phyloP scores from a whole-genome alignment of 2,888 invertebrate species.

The Galeruca laticollis region DNA sequence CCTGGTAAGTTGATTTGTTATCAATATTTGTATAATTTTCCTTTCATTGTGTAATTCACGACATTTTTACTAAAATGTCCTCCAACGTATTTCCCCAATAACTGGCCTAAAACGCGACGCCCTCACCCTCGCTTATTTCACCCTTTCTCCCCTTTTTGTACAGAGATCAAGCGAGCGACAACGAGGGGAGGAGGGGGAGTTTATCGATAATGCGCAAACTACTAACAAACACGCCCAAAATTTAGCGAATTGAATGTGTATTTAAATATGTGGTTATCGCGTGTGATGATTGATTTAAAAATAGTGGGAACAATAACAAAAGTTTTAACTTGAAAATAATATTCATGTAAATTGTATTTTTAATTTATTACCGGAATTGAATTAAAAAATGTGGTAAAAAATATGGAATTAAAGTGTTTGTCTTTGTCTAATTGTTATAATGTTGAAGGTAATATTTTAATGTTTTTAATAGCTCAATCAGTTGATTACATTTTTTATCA shows the following conservation, averaged over 20 bases:
- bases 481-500: too few relatives aligned
- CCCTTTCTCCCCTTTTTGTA: background rate
- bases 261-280: background rate
- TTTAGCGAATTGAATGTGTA: conserved; percentile 5
- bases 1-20: conserved; percentile 55
- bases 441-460: conserved; percentile 24
- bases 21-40: background rate
- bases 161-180: conserved; percentile 24
- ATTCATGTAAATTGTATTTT: too few relatives aligned
- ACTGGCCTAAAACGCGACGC: conserved; percentile 17
- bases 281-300: background rate
- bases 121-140: conserved; percentile 20
- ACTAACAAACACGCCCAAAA: conserved; percentile 32
- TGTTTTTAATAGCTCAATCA: too few relatives aligned
- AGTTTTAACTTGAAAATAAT: too few relatives aligned
- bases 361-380: background rate
- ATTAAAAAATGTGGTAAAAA: background rate
- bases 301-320: background rate
- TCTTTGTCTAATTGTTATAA: conserved; percentile 23
- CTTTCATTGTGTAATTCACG: too few relatives aligned
- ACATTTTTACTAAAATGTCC: too few relatives aligned
- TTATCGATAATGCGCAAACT: conserved; percentile 31
- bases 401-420: conserved; percentile 20
- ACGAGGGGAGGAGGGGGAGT: conserved; percentile 7
- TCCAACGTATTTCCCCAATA: too few relatives aligned